Conservation (phyloP, 2,888 invertebrate genomes). For the Coelinius sp. region DNA sequence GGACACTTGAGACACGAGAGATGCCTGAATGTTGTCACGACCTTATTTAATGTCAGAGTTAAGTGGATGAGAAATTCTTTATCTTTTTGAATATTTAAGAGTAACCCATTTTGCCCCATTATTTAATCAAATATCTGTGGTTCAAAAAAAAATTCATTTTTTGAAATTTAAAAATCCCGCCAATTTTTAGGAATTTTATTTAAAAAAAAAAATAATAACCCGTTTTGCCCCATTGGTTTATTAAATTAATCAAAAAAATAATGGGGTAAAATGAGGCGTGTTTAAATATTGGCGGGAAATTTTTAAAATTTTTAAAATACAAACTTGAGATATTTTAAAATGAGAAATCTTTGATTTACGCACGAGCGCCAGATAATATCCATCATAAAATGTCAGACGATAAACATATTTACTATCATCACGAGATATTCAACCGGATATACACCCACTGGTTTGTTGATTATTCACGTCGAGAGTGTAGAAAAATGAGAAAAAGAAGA, state of each 20-base stretch:
- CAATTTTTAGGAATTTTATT: too few species aligned
- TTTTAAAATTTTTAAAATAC: background rate
- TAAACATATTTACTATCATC: background rate
- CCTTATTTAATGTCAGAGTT: background rate
- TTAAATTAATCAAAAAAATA: too few species aligned
- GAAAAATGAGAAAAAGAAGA: too few species aligned
- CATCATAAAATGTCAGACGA: background rate
- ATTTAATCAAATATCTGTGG: too few species aligned
- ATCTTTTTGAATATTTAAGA: background rate
- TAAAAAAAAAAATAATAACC: too few species aligned
- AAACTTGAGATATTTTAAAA: background rate
- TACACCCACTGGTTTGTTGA: background rate
- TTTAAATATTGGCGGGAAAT: background rate
- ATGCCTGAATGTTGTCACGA: slow-evolving; percentile 24
- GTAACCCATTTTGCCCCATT: too few species aligned
- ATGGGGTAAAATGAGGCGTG: background rate
- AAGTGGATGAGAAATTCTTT: background rate
- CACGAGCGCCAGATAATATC: background rate
- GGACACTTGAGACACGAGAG: slow-evolving; percentile 21
- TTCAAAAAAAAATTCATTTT: too few species aligned
- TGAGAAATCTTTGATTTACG: background rate
- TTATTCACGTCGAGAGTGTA: slow-evolving; percentile 8
- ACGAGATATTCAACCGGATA: background rate
- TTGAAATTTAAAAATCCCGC: too few species aligned
- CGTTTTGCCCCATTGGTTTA: too few species aligned